phyloP scores from a whole-genome alignment of 2,113 vertebrate genomes.

The Mungos mungo region DNA sequence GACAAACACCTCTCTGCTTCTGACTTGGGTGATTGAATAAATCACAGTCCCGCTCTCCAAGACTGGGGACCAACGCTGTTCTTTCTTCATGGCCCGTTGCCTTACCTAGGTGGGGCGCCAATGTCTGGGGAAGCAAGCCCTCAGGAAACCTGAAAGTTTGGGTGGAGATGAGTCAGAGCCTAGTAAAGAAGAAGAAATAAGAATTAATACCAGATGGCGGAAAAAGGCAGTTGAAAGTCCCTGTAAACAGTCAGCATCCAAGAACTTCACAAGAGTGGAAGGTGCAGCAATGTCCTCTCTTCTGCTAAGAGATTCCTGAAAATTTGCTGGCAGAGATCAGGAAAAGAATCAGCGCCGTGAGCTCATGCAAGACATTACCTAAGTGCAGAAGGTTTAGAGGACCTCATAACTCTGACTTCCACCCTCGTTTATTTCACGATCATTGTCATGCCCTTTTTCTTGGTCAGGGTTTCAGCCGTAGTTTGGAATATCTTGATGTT shows the following conservation, averaged over 20 bases:
- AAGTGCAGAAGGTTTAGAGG: background rate
- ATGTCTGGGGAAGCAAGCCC: background rate
- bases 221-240: background rate
- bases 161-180: conserved; percentile 59
- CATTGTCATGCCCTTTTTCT: background rate
- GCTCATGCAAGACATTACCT: background rate
- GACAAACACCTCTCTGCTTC: background rate
- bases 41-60: background rate
- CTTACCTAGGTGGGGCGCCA: background rate
- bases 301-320: conserved; percentile 37
- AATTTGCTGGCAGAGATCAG: background rate
- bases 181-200: conserved; percentile 7
- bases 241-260: background rate
- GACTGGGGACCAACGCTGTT: background rate
- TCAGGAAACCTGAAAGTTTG: conserved; percentile 34
- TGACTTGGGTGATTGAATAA: background rate
- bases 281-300: background rate
- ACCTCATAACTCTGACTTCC: background rate
- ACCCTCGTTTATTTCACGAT: background rate
- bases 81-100: background rate
- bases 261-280: background rate
- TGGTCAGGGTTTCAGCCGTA: background rate
- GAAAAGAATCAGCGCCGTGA: background rate
- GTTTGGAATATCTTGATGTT: background rate
- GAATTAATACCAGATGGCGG: conserved; percentile 55